Conservation (phyloP, 2,797 vertebrate species). For the Hipposideros larvatus region DNA sequence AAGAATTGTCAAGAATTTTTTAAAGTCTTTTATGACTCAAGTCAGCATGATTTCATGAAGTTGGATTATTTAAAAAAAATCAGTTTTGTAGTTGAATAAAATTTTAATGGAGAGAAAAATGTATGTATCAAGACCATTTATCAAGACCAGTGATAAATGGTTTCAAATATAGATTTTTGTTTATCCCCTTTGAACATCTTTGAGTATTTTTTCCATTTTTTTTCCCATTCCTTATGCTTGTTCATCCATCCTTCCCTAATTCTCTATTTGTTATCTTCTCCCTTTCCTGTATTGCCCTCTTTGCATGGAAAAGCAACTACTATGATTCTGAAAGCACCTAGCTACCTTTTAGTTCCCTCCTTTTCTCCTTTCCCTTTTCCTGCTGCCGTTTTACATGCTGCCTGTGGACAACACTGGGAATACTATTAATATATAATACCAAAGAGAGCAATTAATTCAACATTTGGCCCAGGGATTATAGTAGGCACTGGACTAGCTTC, state of each 20-base stretch:
- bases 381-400: background rate
- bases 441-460: slow-evolving; percentile 52
- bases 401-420: background rate
- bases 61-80: background rate
- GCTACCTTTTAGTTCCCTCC: background rate
- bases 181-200: background rate
- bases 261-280: background rate
- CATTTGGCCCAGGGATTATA: background rate
- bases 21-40: background rate
- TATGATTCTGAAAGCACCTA: background rate
- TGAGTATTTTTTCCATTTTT: background rate
- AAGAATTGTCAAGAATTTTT: background rate
- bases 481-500: background rate
- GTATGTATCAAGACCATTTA: background rate
- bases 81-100: background rate
- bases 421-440: background rate
- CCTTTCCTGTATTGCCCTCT: background rate
- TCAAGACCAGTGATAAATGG: background rate
- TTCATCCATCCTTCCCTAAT: background rate
- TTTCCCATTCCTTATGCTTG: background rate
- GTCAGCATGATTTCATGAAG: background rate
- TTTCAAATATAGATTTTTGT: background rate
- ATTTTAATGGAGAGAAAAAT: background rate
- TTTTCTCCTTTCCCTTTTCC: background rate
- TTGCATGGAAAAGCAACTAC: background rate